phyloP scores from a whole-genome alignment of 2,113 vertebrate genomes.

The Osmerus eperlanus region DNA sequence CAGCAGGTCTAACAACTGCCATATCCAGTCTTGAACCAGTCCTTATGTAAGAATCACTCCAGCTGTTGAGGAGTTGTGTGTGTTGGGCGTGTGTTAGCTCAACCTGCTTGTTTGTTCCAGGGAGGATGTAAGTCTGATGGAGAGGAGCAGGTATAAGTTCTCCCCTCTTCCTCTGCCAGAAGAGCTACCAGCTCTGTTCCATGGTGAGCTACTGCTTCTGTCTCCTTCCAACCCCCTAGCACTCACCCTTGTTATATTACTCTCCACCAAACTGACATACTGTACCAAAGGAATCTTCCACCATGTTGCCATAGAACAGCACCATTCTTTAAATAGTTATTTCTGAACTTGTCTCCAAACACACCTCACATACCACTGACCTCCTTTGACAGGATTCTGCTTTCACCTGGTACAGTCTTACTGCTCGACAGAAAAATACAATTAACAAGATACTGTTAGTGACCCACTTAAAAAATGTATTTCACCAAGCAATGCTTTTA shows the following conservation, averaged over 20 bases:
- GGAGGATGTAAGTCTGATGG: conserved; percentile 83
- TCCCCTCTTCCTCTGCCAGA: conserved; percentile 76
- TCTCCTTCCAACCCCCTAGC: not conserved
- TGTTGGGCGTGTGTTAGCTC: not conserved
- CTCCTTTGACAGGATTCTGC: not conserved
- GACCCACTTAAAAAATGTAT: too few relatives aligned
- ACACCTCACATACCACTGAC: too few relatives aligned
- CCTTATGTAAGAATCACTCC: not conserved
- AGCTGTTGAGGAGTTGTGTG: not conserved
- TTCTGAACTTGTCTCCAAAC: not conserved
- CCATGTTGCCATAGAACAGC: conserved; percentile 14
- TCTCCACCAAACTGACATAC: conserved; percentile 3
- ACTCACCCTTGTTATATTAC: not conserved
- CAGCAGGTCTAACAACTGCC: not conserved
- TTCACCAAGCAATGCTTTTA: too few relatives aligned
- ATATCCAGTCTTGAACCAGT: too few relatives aligned
- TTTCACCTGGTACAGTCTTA: not conserved
- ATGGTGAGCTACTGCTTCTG: conserved; percentile 69
- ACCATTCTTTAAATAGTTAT: not conserved
- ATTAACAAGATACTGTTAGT: too few relatives aligned
- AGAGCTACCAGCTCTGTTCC: conserved; percentile 81
- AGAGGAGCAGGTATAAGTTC: conserved; percentile 96
- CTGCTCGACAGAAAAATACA: too few relatives aligned
- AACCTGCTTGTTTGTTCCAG: conserved; percentile 66
- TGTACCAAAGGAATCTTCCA: conserved; percentile 29